Evolutionary conservation across 1,140 invertebrate genomes (phyloP).

Genomic region (Dinothrombium tinctorium): DNA sequence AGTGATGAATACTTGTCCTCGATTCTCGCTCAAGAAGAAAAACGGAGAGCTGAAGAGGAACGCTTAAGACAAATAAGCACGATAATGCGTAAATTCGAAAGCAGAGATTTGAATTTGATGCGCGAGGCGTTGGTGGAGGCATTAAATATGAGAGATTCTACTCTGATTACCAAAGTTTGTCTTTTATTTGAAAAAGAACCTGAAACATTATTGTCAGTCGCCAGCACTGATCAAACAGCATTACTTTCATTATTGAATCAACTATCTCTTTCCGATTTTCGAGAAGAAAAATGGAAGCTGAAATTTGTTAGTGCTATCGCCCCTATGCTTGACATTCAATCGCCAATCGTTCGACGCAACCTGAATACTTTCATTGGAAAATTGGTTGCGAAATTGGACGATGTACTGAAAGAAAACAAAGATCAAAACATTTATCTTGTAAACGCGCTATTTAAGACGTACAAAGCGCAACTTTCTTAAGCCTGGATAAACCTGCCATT

Average conservation of each 20-base stretch:
- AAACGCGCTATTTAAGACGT: too few relatives aligned
- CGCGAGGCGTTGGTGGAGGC: background rate
- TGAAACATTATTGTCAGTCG: background rate
- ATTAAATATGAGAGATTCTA: background rate
- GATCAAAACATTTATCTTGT: too few relatives aligned
- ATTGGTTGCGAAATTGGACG: background rate
- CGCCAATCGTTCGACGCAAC: background rate
- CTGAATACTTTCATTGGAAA: background rate
- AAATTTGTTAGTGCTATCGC: background rate
- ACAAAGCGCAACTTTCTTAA: too few relatives aligned
- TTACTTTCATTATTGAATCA: background rate
- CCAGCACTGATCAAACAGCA: background rate
- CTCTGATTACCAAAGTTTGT: background rate
- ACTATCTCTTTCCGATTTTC: constrained; percentile 6
- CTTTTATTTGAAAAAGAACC: background rate
- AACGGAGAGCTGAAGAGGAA: background rate
- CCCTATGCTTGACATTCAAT: background rate
- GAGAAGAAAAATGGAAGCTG: constrained; percentile 11
- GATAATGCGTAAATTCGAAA: background rate
- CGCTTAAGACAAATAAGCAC: background rate
- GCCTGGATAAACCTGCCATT: too few relatives aligned
- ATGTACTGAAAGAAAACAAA: background rate
- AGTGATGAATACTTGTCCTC: too few relatives aligned
- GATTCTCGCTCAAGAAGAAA: background rate
- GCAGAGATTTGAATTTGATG: background rate